Evolutionary conservation across 53 echinoderm and acorn worm species (phyloP), one percentile per base, ranked within the genome.

Genomic region (Luidia sarsii): DNA sequence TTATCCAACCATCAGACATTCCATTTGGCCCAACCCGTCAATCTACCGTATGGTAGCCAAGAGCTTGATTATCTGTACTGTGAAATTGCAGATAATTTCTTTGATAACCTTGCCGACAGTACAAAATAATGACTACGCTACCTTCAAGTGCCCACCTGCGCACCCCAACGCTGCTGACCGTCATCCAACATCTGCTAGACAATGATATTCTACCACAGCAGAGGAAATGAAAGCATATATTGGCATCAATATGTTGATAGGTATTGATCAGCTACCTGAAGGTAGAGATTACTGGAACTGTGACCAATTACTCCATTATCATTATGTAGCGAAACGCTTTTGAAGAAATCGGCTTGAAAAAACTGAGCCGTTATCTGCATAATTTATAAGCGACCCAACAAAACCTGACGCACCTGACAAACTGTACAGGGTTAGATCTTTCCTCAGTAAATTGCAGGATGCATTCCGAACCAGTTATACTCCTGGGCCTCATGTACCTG

Each of bases 321-420:
- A 62, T 62, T 62, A 62, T 62, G 35, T 62, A 3, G 63, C 63
- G 31, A 18, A 15, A 18, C 33, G 63, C 3, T 62, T 62, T 34
- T 62, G 33, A 62, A 29, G 33, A 62, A 62, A 62, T 23, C 15
- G 65, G 7, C 65, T 64, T 35, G 66, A n/a, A 80, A 23, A 80
- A 65, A 39, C 59, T 80, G 30, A 31, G 80, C 15, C 80, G 21
- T 29, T 80, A 65, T 48, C 28, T 80, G 2, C 80, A 80, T n/a
- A n/a, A n/a, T n/a, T n/a, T 30, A 18, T 45, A 5, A 80, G 80
- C 39, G 37, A 80, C 35, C 16, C 64, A 4, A 63, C 6, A 8
- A 22, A 31, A 18, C 10, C 7, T 29, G 65, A 80, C 6, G 50
- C 46, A 28, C 64, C 34, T 57, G 65, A 64, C 30, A 80, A 80